Base-by-base conservation (phyloP, 2,888 invertebrate genomes). In the Pseudococcus viburni region DNA sequence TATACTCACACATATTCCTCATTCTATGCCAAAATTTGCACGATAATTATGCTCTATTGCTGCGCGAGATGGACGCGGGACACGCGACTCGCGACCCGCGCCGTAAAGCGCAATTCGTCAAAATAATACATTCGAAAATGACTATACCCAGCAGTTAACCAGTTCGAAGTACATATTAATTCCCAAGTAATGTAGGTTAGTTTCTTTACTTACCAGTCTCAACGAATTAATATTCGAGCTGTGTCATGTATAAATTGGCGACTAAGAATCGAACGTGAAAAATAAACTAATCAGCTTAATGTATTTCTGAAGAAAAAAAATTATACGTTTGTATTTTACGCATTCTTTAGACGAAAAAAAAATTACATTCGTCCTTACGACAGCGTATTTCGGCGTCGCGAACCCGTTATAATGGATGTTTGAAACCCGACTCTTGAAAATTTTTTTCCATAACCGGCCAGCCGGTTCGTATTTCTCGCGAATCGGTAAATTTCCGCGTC, bases 101-200 rank as follows among this genome's bases (percentile, higher is more conserved):
- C 42, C 9, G 9, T 42, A 42, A 42, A 42, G 6, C 42, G 42
- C 42, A 9, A 42, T 42, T 42, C 42, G 42, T 42, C 42, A 42
- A 42, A 42, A 42, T 42, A 42, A 42, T 59, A 22, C 22, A 11
- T 64, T 22, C 64, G 64, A 64, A 22, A 22, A 64, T 64, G 22
- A 64, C 59, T n/a, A 19, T 15, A 59, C n/a, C n/a, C 59, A 59
- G n/a, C n/a, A n/a, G 59, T 59, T n/a, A 59, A 59, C 59, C 59
- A 59, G 59, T 59, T 59, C n/a, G 17, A 59, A 59, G 59, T 64
- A 64, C 64, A 22, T 64, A 64, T 64, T 64, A 59, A 33, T 73
- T 73, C 33, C 39, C 17, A 85, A 26, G 85, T 85, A 85, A 85
- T 59, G 85, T 85, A 85, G 85, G 85, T 85, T 85, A 85, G 85